Conservation (phyloP, 2,888 invertebrate species). For the Parelbella ahira region DNA sequence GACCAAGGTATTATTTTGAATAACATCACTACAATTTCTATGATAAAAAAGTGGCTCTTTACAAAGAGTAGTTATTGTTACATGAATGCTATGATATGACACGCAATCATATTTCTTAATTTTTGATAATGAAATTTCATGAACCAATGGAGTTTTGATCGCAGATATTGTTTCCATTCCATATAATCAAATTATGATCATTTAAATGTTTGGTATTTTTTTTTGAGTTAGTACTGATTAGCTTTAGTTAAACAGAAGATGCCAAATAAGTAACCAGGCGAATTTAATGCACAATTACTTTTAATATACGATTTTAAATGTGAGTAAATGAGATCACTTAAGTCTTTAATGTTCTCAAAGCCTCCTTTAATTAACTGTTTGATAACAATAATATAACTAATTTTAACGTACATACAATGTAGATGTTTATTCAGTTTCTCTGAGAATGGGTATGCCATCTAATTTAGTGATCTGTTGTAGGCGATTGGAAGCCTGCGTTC, state of each 20-base stretch:
- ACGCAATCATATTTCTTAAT: conserved; percentile 56
- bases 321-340: too few species aligned
- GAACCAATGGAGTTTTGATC: conserved; percentile 37
- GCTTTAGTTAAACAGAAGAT: too few species aligned
- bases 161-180: conserved; percentile 20
- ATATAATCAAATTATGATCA: too few species aligned
- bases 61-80: conserved; percentile 58
- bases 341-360: too few species aligned
- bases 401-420: too few species aligned
- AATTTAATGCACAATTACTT: too few species aligned
- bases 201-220: too few species aligned
- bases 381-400: too few species aligned
- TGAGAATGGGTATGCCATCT: conserved; percentile 88
- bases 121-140: conserved; percentile 39
- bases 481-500: conserved; percentile 84
- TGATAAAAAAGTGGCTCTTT: conserved; percentile 59
- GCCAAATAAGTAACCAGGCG: too few species aligned
- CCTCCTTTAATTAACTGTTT: too few species aligned
- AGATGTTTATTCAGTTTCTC: conserved; percentile 50
- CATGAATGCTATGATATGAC: conserved; percentile 55
- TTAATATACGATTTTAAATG: too few species aligned
- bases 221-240: too few species aligned
- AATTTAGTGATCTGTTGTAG: conserved; percentile 88
- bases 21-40: conserved; percentile 60
- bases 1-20: conserved; percentile 58